Evolutionary conservation across 2,797 vertebrate genomes (phyloP), one percentile per base, ranked within the genome.

Genomic region (Pelodytes ibericus): DNA sequence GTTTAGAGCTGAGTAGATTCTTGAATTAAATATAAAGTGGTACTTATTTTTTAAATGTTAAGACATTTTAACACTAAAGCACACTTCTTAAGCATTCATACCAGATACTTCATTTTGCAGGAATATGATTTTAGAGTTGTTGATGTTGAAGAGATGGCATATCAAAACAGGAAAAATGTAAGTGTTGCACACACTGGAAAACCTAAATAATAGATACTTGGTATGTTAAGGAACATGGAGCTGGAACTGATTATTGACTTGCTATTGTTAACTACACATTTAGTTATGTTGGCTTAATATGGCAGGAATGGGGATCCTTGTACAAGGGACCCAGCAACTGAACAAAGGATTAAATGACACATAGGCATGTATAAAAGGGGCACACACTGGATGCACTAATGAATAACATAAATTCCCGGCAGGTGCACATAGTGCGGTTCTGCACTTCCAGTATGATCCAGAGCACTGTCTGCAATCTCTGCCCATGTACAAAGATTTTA

Each of bases 21-120:
- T 70, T 70, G 41, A 76, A 33, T 69, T 66, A 59, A 74, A 74
- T 41, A 66, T 44, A 76, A 76, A 76, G 66, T 76, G 66, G 31
- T 63, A 63, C 74, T 76, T 59, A 27, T 58, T 36, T 74, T n/a
- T 74, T 60, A 39, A 67, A 27, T 51, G 39, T 27, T 60, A 49
- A 74, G 39, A 27, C 29, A 67, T 57, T 63, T 66, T 65, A 66
- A 11, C n/a, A 66, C 16, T 58, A 65, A 67, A 73, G 61, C 44
- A 30, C 20, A 75, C 20, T 31, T 61, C n/a, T 59, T 69, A 39
- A 22, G 41, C 29, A 69, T 69, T 75, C 36, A 24, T 51, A 15
- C 11, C 30, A 70, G 56, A 63, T 57, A 63, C 65, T 56, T 75
- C 29, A 76, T 49, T 62, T 70, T 22, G 16, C 36, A 20, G 22